phyloP scores from a whole-genome alignment of 23 tunicate genomes.

The Oikopleura vanhoeffeni region DNA sequence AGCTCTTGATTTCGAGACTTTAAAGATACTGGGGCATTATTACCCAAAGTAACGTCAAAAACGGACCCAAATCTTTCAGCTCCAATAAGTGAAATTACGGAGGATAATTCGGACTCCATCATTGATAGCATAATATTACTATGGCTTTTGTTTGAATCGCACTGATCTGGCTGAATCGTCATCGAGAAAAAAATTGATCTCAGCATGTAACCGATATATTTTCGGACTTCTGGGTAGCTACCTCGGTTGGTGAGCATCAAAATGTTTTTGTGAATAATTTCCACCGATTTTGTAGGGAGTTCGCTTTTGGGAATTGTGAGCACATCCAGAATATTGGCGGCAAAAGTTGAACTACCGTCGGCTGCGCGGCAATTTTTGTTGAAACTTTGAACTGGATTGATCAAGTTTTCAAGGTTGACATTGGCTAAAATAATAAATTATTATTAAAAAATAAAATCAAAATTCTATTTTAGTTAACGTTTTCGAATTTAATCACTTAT shows the following conservation, averaged over 20 bases:
- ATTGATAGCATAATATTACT: neutral
- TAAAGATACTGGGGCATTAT: neutral
- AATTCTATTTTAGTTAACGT: neutral
- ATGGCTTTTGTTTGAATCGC: neutral
- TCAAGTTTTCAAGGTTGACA: neutral
- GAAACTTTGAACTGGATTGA: neutral
- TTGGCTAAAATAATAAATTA: neutral
- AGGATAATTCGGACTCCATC: neutral
- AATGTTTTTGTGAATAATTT: neutral
- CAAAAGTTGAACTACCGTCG: neutral
- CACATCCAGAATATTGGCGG: neutral
- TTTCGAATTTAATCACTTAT: too few relatives aligned
- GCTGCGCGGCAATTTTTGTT: neutral
- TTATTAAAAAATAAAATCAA: neutral
- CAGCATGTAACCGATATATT: neutral
- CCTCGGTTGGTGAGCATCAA: slow-evolving; percentile 9
- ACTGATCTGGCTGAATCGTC: neutral
- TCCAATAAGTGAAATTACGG: neutral
- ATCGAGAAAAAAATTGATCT: neutral
- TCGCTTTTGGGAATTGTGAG: neutral
- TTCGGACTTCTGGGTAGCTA: neutral
- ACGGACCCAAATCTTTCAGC: neutral
- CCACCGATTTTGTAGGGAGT: neutral
- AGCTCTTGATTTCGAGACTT: neutral
- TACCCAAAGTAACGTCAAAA: neutral